Evolutionary conservation across 53 echinoderm and acorn worm species (phyloP).

Genomic region (Henricia sp.): DNA sequence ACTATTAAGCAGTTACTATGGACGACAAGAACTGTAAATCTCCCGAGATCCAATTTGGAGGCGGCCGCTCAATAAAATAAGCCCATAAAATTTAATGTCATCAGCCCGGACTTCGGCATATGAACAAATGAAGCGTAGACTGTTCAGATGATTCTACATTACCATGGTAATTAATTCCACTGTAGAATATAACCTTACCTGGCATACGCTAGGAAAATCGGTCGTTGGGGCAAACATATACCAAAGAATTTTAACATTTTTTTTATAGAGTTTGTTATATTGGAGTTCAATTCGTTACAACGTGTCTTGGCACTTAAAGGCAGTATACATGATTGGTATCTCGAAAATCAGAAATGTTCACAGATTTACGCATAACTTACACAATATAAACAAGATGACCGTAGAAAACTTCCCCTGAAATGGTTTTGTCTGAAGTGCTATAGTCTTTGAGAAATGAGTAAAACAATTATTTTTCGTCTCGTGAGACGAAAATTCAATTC

Average conservation of each 20-base stretch:
- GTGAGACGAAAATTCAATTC: too few relatives aligned
- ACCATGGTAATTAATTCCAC: conserved; percentile 24
- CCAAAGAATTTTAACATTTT: not conserved
- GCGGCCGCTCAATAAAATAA: conserved; percentile 54
- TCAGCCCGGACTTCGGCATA: conserved; percentile 23
- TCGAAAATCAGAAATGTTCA: too few relatives aligned
- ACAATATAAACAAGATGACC: too few relatives aligned
- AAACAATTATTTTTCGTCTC: too few relatives aligned
- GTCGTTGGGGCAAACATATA: not conserved
- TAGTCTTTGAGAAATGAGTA: too few relatives aligned
- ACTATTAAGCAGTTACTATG: not conserved
- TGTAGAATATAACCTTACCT: not conserved
- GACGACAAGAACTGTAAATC: conserved; percentile 12
- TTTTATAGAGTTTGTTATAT: not conserved
- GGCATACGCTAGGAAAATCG: not conserved
- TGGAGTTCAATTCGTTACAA: not conserved
- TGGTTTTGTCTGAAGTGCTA: too few relatives aligned
- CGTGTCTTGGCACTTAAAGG: not conserved
- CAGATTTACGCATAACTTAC: too few relatives aligned
- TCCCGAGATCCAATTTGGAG: conserved; percentile 45
- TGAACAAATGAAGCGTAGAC: not conserved
- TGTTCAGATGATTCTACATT: conserved; percentile 43
- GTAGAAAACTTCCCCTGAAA: too few relatives aligned
- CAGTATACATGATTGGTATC: not conserved
- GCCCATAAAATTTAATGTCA: conserved; percentile 57